phyloP scores from a whole-genome alignment of 2,797 vertebrate species.

The Austrolebias charrua region DNA sequence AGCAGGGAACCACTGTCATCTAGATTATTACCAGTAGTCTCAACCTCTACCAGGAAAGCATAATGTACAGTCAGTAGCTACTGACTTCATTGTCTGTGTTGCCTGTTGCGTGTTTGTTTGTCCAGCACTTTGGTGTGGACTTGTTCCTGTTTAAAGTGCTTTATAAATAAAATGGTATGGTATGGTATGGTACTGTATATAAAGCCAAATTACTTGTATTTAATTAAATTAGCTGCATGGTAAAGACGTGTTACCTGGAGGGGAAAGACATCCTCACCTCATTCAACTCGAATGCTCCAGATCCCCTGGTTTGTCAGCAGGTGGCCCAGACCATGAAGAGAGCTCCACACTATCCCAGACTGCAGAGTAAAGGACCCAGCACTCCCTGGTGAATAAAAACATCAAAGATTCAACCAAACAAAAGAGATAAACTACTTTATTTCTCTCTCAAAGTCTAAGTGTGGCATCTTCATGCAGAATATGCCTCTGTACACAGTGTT shows the following conservation, averaged over 20 bases:
- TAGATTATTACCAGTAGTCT: slow-evolving; percentile 1
- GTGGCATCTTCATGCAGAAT: neutral
- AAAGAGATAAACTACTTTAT: neutral
- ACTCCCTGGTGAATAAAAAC: slow-evolving; percentile 58
- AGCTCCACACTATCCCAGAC: slow-evolving; percentile 68
- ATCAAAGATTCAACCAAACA: slow-evolving; percentile 25
- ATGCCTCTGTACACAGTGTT: neutral
- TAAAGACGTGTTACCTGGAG: neutral
- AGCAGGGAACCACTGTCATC: slow-evolving; percentile 13
- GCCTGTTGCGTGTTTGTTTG: no score
- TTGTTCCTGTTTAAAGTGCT: no score
- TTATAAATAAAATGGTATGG: no score
- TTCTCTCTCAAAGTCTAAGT: neutral
- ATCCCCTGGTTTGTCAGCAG: slow-evolving; percentile 66
- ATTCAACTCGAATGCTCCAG: slow-evolving; percentile 69
- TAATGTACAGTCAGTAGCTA: neutral
- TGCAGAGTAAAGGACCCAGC: slow-evolving; percentile 59
- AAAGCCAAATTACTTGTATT: neutral
- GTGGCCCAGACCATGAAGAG: slow-evolving; percentile 73
- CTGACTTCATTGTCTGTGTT: no score
- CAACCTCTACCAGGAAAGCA: slow-evolving; percentile 1
- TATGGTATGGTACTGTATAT: no score
- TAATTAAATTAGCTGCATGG: neutral
- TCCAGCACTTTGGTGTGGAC: no score
- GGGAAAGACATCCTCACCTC: slow-evolving; percentile 65